Conservation (phyloP, 2,888 invertebrate genomes). For the Hirtodrosophila cameraria region DNA sequence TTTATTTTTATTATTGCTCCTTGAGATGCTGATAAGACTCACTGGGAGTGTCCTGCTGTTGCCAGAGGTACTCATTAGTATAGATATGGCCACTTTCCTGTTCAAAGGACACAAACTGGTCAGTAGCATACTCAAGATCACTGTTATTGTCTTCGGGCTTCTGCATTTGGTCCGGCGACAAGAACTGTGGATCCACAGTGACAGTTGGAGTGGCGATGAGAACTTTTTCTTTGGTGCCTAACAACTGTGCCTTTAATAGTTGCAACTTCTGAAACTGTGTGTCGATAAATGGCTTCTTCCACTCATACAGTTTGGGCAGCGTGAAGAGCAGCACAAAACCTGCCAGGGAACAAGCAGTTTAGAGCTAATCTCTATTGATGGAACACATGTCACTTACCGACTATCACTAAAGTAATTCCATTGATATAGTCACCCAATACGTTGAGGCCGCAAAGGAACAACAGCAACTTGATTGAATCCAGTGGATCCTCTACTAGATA, state of each 20-base stretch:
- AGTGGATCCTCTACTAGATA: conserved; percentile 39
- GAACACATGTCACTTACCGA: conserved; percentile 25
- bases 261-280: conserved; percentile 19
- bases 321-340: conserved; percentile 49
- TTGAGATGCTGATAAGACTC: conserved; percentile 19
- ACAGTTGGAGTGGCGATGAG: conserved; percentile 5
- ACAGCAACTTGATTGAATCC: conserved; percentile 32
- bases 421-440: conserved; percentile 41
- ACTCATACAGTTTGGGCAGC: conserved; percentile 53
- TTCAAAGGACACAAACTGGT: background rate
- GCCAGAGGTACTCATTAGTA: conserved; percentile 23
- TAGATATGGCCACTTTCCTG: background rate
- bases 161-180: background rate
- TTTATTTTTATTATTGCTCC: conserved; percentile 2
- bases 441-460: conserved; percentile 32
- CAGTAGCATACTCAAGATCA: background rate
- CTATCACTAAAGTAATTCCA: conserved; percentile 22
- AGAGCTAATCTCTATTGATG: background rate
- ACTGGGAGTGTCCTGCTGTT: background rate
- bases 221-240: conserved; percentile 4
- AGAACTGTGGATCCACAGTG: conserved; percentile 26
- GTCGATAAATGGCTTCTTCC: conserved; percentile 30
- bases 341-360: background rate
- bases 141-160: background rate
- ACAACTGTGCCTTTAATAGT: conserved; percentile 6